Evolutionary conservation across 2,113 vertebrate genomes (phyloP), one percentile per base, ranked within the genome.

Genomic region (Dicrurus megarhynchus): DNA sequence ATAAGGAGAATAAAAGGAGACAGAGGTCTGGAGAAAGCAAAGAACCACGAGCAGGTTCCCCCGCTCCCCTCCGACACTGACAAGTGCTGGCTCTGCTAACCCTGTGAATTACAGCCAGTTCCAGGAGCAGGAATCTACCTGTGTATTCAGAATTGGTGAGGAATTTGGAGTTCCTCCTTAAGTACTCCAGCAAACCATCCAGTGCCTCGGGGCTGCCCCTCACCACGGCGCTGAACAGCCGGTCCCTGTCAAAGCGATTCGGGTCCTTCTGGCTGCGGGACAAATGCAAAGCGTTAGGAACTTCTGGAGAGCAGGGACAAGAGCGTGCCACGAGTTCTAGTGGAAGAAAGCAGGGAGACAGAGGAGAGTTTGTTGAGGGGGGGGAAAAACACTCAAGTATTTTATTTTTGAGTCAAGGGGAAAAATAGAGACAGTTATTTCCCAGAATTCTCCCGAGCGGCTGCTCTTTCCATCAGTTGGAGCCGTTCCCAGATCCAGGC

Each of bases 71-170:
- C n/a, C 30, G 16, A 16, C 27, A 5, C 11, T 49, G 83, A 44
- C 17, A 60, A 32, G 5, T 0, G 0, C 18, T 63, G 68, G 46
- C 42, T 52, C 52, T 64, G 84, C 82, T 32, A 39, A 44, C 17
- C 27, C 56, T 11, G 20, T 2, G 39, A 27, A 16, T 2, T 8
- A 22, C 35, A 32, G 26, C 32, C 52, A 13, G 10, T 1, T 3
- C 28, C 64, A 20, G 39, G 10, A n/a, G 80, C 41, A 7, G n/a
- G 17, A 18, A 53, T 28, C 24, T 97, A 98, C 98, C 98, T 99
- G 97, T 98, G 98, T 98, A 99, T 69, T 98, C 94, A 1, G 97
- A 93, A 96, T 99, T 98, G 0, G 98, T 99, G 91, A 99, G 99
- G 59, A 97, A 98, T 94, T 99, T 99, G 97, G 97, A 97, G 70